Evolutionary conservation across 2,113 vertebrate genomes (phyloP), one percentile per base, ranked within the genome.

Genomic region (Colius striatus): DNA sequence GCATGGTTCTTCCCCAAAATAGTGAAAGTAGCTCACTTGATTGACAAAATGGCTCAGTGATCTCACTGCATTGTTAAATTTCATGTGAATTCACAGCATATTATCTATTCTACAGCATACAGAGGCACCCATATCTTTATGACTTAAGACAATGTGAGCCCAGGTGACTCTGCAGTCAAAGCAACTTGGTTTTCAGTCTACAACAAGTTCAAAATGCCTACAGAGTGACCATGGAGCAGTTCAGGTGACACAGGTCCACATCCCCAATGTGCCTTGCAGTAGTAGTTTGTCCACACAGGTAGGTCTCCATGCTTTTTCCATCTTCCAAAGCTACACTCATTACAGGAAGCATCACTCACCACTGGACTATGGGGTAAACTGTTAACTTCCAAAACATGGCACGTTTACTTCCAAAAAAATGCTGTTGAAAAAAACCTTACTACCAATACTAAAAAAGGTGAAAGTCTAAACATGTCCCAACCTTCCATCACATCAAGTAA

Each of bases 21-120:
- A 78, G 9, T 17, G 29, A 62, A 72, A 89, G 45, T 29, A 68
- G n/a, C 22, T 79, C 30, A 7, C 41, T 72, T 26, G 16, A 50
- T 84, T 68, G 58, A 79, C 68, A 29, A 70, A 78, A 81, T 3
- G 7, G 32, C 34, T n/a, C 45, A 13, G 12, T 11, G 18, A 76
- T 50, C 11, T 68, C 71, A 57, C 50, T 41, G 41, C 45, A 76
- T 54, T 1, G 10, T 50, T 54, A 51, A 16, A 50, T 0, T 0
- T 48, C 45, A 57, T 2, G 0, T 30, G 41, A 86, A 66, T 30
- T 83, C 80, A 84, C 66, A 73, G 47, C 34, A 29, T 13, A 34
- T 18, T 38, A 47, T n/a, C 53, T 23, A 48, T 5, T n/a, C 7
- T 57, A 57, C 45, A 0, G 0, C 22, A 66, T 2, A 13, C 4